Base-by-base conservation (phyloP, 2,113 vertebrate species). In the Stigmatopora nigra region DNA sequence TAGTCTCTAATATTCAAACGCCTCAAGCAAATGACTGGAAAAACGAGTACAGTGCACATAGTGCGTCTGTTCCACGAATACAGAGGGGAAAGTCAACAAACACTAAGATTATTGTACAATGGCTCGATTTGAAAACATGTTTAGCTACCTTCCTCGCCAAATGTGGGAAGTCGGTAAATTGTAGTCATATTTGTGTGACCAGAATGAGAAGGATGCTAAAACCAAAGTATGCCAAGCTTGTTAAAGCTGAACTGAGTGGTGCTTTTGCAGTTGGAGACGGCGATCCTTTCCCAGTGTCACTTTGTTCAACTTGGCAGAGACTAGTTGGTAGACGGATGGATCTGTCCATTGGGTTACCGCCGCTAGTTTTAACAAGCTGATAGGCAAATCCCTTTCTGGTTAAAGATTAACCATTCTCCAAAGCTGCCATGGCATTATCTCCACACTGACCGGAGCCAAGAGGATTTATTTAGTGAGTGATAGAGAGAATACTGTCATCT, bases 341-440 rank as follows among this genome's bases (percentile, higher is more conserved):
- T 86, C 75, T 74, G 84, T 84, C 67, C 73, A 81, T 87, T 76
- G 75, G 69, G 68, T 78, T 73, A 55, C 61, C 61, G 68, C 79
- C 65, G 78, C 83, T 87, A 84, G 89, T 89, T 91, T 90, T 90
- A 91, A 90, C 80, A 67, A 89, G 88, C 89, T 87, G 89, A 92
- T 91, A 85, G 88, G 85, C 86, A 90, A 90, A 91, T 91, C 89
- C 86, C 76, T 87, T 88, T 82, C 87, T 88, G 85, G 90, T 89
- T 91, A 88, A 91, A 90, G 90, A 91, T 90, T 87, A 90, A 85
- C 82, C 68, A 72, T 76, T 82, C 75, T 73, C 86, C 63, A 79
- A 82, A 85, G 81, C 87, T 83, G 87, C 82, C 79, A 76, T 77
- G 74, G 81, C 77, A 86, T 89, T 88, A 88, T 89, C 86, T 88